Evolutionary conservation across 2,797 vertebrate species (phyloP).

Genomic region (Gobio occitaniae): DNA sequence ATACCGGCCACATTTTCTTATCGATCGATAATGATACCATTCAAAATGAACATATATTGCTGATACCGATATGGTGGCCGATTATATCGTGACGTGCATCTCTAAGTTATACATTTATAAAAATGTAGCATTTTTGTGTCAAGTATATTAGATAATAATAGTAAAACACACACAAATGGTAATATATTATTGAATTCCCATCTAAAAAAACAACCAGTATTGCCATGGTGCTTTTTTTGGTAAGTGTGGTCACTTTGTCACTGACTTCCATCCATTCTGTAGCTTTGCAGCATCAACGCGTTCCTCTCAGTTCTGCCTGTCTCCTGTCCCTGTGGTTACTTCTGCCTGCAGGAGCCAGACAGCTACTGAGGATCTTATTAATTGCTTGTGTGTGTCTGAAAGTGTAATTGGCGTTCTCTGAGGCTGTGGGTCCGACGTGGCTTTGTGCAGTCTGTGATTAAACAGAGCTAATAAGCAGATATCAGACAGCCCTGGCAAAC

Average conservation of each 20-base stretch:
- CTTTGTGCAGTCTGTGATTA: slow-evolving; percentile 75
- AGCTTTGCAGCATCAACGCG: neutral
- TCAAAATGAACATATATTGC: too few species aligned
- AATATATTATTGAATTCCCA: neutral
- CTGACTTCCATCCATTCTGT: neutral
- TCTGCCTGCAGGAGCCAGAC: slow-evolving; percentile 77
- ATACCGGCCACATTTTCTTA: too few species aligned
- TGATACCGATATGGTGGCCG: too few species aligned
- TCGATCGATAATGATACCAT: too few species aligned
- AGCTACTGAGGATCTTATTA: slow-evolving; percentile 76
- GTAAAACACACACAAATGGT: neutral
- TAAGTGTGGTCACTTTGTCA: neutral
- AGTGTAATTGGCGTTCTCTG: slow-evolving; percentile 46
- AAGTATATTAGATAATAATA: neutral
- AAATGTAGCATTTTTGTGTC: neutral
- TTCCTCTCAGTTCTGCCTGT: slow-evolving; percentile 2
- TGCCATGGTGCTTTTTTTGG: neutral
- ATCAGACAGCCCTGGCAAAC: slow-evolving; percentile 45
- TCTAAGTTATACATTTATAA: too few species aligned
- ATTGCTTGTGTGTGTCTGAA: slow-evolving; percentile 51
- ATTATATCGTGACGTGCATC: too few species aligned
- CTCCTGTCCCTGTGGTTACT: slow-evolving; percentile 3
- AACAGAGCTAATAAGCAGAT: slow-evolving; percentile 70
- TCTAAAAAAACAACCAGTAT: neutral
- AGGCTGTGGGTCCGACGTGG: slow-evolving; percentile 59